Conservation (phyloP, 2,888 invertebrate species). For the Germaria angustata region DNA sequence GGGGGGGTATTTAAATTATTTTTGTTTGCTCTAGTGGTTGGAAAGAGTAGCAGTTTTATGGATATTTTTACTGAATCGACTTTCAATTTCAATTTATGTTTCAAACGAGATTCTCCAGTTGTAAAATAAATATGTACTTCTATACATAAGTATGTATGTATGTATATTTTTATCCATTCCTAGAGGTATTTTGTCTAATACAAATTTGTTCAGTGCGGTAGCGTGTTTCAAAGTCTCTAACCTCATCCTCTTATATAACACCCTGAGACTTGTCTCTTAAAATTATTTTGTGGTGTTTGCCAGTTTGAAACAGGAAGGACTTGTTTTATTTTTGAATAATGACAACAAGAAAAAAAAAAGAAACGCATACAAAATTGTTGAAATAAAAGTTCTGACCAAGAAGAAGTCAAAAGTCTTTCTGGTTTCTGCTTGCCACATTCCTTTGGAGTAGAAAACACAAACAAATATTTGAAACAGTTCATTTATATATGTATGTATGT, state of each 20-base stretch:
- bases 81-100: too few relatives aligned
- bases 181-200: too few relatives aligned
- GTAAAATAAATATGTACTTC: too few relatives aligned
- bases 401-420: neutral
- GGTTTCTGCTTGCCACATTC: constrained; percentile 18
- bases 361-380: neutral
- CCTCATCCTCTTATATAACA: neutral
- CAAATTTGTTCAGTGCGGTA: neutral
- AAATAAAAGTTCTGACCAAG: constrained; percentile 5
- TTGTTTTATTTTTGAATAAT: constrained; percentile 49
- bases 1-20: neutral
- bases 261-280: neutral
- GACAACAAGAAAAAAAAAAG: constrained; percentile 15
- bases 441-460: neutral
- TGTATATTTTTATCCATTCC: too few relatives aligned
- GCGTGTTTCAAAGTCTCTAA: neutral
- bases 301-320: constrained; percentile 61
- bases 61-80: too few relatives aligned
- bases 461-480: constrained; percentile 6
- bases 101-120: too few relatives aligned
- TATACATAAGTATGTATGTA: too few relatives aligned
- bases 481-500: neutral
- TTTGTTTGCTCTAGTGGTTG: too few relatives aligned
- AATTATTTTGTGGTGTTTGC: constrained; percentile 7
- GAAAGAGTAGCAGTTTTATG: too few relatives aligned